Base-by-base conservation (phyloP, 2,888 invertebrate species). In the Drosophila kambysellisi region DNA sequence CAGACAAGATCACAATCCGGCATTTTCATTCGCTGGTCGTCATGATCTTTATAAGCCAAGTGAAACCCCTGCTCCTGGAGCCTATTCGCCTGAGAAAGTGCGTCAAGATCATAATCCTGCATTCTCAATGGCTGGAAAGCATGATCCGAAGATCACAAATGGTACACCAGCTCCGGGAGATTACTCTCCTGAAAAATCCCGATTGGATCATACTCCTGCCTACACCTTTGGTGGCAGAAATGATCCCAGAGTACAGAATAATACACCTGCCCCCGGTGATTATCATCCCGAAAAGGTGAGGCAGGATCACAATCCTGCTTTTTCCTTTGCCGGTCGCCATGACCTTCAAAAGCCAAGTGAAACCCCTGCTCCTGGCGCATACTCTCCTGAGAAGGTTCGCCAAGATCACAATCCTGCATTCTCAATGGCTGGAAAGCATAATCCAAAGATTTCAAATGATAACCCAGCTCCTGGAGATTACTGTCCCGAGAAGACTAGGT, bases 181-280 rank as follows among this genome's bases (percentile, higher is more conserved):
- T 58, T 95, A 95, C 91, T 95, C 88, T 69, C 94, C 94, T 0
- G 94, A 95, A 74, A 95, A 92, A 6, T 90, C 93, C 3, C 92
- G 93, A 68, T 82, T 93, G 17, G 94, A 95, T 83, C 91, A 93
- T 50, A 92, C 94, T n/a, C 95, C 95, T 3, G 93, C 94, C 52
- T 96, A 94, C 88, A 94, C 94, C 39, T 95, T 96, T 74, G 95
- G 95, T 43, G 92, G 94, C 4, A 95, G 94, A 85, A 94, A 94
- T 7, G 93, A 93, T 30, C 76, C 91, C 0, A 95, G 95, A 67
- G 95, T 95, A 87, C 93, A 94, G 20, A 94, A 95, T 79, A 94
- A 43, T 0, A 79, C 73, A 0, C 94, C 94, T 11, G 94, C 91
- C 11, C 95, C 95, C 81, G 93, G 93, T 73, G 94, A 94, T 25